These are phyloP conservation scores for Orthonevra nobilis DNA, from an alignment of 2,888 invertebrate genomes.

Conservation along the genomic window DNA sequence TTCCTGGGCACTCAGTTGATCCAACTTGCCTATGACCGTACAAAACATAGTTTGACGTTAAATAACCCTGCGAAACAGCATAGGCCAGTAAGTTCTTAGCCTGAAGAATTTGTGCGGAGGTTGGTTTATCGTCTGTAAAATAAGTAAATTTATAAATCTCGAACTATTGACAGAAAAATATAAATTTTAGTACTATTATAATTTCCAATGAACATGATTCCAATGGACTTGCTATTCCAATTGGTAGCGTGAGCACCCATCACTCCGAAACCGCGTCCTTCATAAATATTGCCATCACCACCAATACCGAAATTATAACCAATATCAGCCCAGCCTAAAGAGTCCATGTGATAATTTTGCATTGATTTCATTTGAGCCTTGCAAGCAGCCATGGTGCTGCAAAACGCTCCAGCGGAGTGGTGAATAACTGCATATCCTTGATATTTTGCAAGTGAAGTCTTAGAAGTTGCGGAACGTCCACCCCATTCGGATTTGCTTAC, in stretches of 20 bases:
- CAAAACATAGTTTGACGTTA: conserved; percentile 74
- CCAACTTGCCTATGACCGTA: conserved; percentile 77
- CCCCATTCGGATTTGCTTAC: conserved; percentile 75
- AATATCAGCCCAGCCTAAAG: conserved; percentile 76
- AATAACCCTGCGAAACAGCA: conserved; percentile 74
- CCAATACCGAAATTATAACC: conserved; percentile 77
- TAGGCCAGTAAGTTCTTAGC: conserved; percentile 74
- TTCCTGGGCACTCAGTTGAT: conserved; percentile 77
- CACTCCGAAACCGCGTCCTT: conserved; percentile 76
- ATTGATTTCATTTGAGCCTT: conserved; percentile 75
- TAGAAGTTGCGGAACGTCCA: conserved; percentile 74
- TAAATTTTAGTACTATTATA: too few species aligned
- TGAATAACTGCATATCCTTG: conserved; percentile 75
- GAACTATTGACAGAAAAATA: too few species aligned
- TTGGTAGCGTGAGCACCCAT: conserved; percentile 76
- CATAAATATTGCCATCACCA: conserved; percentile 77
- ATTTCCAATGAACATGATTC: conserved; percentile 76
- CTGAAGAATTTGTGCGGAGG: conserved; percentile 72
- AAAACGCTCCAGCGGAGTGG: conserved; percentile 74
- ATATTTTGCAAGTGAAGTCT: conserved; percentile 70
- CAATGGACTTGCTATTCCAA: conserved; percentile 76
- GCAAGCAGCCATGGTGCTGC: conserved; percentile 73
- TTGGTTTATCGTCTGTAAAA: conserved; percentile 71
- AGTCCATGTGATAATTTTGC: conserved; percentile 76
- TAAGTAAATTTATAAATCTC: too few species aligned